Base-by-base conservation (phyloP, 1,140 invertebrate species). In the Argopecten irradians region DNA sequence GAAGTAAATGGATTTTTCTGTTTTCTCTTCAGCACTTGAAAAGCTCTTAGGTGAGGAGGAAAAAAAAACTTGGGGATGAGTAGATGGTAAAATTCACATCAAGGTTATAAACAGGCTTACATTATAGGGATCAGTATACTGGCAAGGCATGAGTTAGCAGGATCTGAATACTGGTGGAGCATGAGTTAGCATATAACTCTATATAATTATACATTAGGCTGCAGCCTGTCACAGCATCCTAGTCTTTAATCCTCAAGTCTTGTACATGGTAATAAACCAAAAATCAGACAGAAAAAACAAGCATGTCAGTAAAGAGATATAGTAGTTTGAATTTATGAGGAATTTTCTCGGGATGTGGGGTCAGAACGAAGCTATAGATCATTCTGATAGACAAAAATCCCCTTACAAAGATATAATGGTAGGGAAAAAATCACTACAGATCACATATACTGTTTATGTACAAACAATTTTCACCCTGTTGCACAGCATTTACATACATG, bases 271-370 rank as follows among this genome's bases (percentile, higher is more conserved):
- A 28, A 71, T 71, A 71, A 71, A 71, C 22, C 55, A 71, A 71
- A 71, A 28, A 71, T 71, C 55, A 71, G 55, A 71, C 55, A 28
- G 55, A 71, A 71, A 46, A 71, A 71, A 28, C 28, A 71, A 71
- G 28, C 55, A 71, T 28, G 55, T 71, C 55, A n/a, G 55, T 71
- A 71, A 71, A 71, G 0, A 71, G 55, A 71, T 71, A 71, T 28
- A 71, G 55, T 71, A 71, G 55, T 71, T 71, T 71, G 55, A 71
- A 71, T 71, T 71, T 71, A 71, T 28, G 55, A 71, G 55, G 55
- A 71, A 71, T 71, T 71, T 71, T 71, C 55, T 71, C 28, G 55
- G 55, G 55, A 71, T 71, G 55, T 71, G n/a, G 55, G 55, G 55
- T 71, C 55, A 71, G 55, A 71, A 28, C 22, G n/a, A 0, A 11